Evolutionary conservation across 2,888 invertebrate genomes (phyloP), one percentile per base, ranked within the genome.

Genomic region (Melanchra persicariae): DNA sequence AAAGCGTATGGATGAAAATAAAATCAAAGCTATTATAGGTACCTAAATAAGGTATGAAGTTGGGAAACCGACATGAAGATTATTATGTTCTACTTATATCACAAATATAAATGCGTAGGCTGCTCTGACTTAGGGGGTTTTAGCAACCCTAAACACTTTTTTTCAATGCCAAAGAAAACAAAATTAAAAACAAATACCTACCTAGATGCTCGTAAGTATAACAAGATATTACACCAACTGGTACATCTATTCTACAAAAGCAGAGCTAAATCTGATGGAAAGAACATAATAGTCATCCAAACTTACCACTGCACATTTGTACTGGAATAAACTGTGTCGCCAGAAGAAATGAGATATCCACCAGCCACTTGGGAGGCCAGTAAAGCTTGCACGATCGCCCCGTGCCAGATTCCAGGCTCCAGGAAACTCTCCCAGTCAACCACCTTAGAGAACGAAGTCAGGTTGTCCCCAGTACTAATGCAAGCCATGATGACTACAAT

Each of bases 281-380:
- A 45, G 2, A 52, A 26, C 6, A 45, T 19, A 26, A 45, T 15
- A 45, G 5, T 15, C 10, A 24, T 26, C 4, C 19, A 37, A 43
- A 76, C 89, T 89, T 87, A 95, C 95, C 94, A 93, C 74, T 92
- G 90, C 12, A 94, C 91, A 78, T 94, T 91, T 0, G 90, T 91
- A 70, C 77, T 89, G 0, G 90, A 85, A 80, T 95, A 95, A 7
- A 95, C 72, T 3, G 92, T 86, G 69, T 93, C 94, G 0, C 93
- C 94, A 4, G 93, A 88, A 1, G 92, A 89, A 71, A 93, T 89
- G 0, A 95, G 85, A 77, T 87, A 95, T 0, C 95, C 95, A 0
- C 94, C 93, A 61, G 94, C 92, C 2, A 93, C 81, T 66, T 95
- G 95, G 0, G 91, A 84, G 0, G 94, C 89, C 74, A 94, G 74